Base-by-base conservation (phyloP, 2,113 vertebrate species). In the Microcebus ravelobensis region DNA sequence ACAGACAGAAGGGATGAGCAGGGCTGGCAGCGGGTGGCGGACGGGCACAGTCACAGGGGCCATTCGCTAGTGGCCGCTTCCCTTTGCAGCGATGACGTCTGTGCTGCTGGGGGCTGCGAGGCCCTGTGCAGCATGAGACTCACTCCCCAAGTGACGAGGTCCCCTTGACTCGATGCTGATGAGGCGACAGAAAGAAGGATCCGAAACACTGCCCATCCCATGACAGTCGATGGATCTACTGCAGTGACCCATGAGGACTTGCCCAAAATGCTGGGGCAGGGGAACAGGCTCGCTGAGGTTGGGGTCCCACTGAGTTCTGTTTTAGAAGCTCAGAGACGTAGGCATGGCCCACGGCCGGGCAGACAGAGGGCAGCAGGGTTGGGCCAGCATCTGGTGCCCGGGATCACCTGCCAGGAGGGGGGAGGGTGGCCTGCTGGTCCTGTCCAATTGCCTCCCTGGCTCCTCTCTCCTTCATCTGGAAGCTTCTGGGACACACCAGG, bases 181-280 rank as follows among this genome's bases (percentile, higher is more conserved):
- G 23, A 18, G 65, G 34, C 8, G 20, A 45, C 2, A 5, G 14
- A 84, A 14, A 45, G 36, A 52, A 57, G 34, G 4, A 8, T 13
- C 20, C 1, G 0, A 59, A 27, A 70, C 17, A 39, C 67, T 25
- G 29, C 2, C 9, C 11, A n/a, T 2, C 2, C 52, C 45, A 12
- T 1, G 1, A 10, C 3, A 15, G 21, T 7, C 3, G 52, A 74
- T 1, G 8, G 18, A 3, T 5, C 45, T 17, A 10, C 7, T 2
- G 2, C 12, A 34, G 59, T 10, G 59, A 42, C 1, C 4, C 0
- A 0, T 20, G 39, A 55, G 55, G 65, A 12, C 27, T 65, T 59
- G 42, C 50, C 39, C 80, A n/a, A 57, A 17, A 5, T 2, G 29
- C 36, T 1, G n/a, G 87, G 80, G 2, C 0, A 6, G 5, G 42